Percentiles rank a stretch among this genome's conserved stretches.
These are phyloP conservation scores for Eugnorisma glareosa DNA, from an alignment of 2,888 invertebrate species.

Conservation along the genomic window DNA sequence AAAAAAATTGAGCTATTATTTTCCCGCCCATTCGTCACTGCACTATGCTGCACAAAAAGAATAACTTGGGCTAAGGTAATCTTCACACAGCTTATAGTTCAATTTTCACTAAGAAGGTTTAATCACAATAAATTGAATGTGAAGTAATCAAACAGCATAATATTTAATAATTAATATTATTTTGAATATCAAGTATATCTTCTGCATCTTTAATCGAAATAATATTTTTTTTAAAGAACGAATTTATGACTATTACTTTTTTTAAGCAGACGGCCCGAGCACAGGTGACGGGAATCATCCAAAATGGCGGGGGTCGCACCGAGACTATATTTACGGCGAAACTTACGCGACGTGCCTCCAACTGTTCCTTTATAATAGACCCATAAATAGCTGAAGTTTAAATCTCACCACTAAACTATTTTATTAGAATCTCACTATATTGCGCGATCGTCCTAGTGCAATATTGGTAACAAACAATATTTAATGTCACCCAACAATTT, in stretches of 20 bases:
- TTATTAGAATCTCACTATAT: conserved; percentile 21
- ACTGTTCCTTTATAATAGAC: conserved; percentile 72
- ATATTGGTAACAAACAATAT: background rate
- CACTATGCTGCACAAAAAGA: background rate
- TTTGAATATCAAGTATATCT: background rate
- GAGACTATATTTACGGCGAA: conserved; percentile 76
- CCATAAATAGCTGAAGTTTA: conserved; percentile 76
- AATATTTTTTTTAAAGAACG: conserved; percentile 2
- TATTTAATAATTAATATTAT: background rate
- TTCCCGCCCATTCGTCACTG: background rate
- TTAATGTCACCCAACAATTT: background rate
- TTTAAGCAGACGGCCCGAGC: conserved; percentile 33
- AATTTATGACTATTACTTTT: conserved; percentile 34
- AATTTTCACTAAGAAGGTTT: conserved; percentile 4
- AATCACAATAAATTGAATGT: background rate
- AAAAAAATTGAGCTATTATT: background rate
- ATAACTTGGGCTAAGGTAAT: background rate
- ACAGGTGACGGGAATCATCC: conserved; percentile 72
- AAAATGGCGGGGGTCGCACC: conserved; percentile 54
- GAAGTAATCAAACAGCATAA: background rate
- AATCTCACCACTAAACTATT: conserved; percentile 67
- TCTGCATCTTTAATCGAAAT: background rate
- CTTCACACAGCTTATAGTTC: background rate
- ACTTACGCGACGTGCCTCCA: conserved; percentile 70
- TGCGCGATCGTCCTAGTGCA: background rate